A percentile compares a stretch with the other conserved stretches of the same genome.
Evolutionary conservation across 1,140 invertebrate genomes (phyloP).

Genomic region (Penaeus vannamei): DNA sequence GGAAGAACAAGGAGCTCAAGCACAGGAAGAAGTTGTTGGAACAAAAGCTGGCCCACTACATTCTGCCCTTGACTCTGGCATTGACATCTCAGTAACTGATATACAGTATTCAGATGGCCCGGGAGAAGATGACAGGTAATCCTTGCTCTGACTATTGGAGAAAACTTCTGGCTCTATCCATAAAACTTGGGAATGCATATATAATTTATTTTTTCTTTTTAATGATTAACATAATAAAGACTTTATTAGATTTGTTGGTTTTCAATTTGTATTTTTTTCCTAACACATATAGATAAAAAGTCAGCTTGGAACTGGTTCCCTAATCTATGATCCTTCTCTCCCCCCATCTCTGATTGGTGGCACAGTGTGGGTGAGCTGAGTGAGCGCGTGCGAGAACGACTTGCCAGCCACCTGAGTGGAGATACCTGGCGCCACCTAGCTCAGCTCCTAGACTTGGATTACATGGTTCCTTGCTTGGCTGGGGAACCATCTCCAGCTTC

Average conservation of each 20-base stretch:
- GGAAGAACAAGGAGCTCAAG: conserved; percentile 11
- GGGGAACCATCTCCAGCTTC: conserved; percentile 47
- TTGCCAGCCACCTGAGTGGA: conserved; percentile 57
- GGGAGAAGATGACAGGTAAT: conserved; percentile 42
- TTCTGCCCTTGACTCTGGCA: conserved; percentile 42
- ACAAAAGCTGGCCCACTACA: conserved; percentile 31
- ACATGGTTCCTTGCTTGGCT: conserved; percentile 43
- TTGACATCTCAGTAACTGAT: conserved; percentile 51
- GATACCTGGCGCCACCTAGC: conserved; percentile 59
- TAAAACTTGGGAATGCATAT: no score
- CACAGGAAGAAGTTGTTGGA: background rate
- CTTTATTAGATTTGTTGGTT: no score
- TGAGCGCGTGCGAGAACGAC: conserved; percentile 31
- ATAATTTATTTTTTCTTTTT: no score
- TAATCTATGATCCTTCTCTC: no score
- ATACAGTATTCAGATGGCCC: conserved; percentile 36
- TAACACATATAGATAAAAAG: no score
- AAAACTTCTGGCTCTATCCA: no score
- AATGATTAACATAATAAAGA: no score
- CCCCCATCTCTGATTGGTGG: background rate
- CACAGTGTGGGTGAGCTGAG: conserved; percentile 44
- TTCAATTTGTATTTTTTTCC: no score
- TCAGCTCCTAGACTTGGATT: conserved; percentile 55
- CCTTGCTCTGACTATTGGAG: background rate
- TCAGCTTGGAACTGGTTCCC: no score